Evolutionary conservation across 1,140 invertebrate genomes (phyloP), one percentile per base, ranked within the genome.

Genomic region (Macrostomum lignano): DNA sequence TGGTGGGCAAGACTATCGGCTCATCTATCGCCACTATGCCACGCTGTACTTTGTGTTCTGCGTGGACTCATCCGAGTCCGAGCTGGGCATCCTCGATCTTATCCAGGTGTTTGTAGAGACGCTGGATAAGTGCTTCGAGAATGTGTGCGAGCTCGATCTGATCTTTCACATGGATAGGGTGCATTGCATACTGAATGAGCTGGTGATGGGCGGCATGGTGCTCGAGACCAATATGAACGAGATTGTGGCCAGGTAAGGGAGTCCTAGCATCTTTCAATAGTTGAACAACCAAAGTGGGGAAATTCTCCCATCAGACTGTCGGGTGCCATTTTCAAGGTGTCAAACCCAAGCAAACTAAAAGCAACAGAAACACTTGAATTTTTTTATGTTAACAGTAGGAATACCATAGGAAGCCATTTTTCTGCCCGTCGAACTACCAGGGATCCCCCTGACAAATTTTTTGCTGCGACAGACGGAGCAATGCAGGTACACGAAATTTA

Each of bases 91-190:
- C 45, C 61, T 98, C 35, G 88, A 96, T 62, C 61, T 98, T 15
- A 98, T 98, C 49, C 91, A 98, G 64, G 86, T 96, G 10, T 94
- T 96, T 64, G 86, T 96, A 2, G 88, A 98, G 62, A 94, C 86
- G 0, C 52, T 94, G 21, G 86, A 96, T 55, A 91, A 94, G 61
- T 94, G 84, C 58, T 98, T 98, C 60, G 88, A 96, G 58, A 98
- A 98, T 66, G 91, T 98, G 7, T 98, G 91, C 59, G 91, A 98
- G 60, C 52, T 98, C 44, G 91, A 98, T 61, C 66, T 98, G 32
- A 96, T 96, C 44, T 98, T 98, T 58, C 88, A 98, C 57, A 82
- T 94, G 17, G 88, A 98, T 52, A 91, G 91, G 54, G 70, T 72
- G 10, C 34, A 36, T 20, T 23, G 21, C 9, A 30, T 36, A 11